Evolutionary conservation across 1,140 invertebrate genomes (phyloP), one percentile per base, ranked within the genome.

Genomic region (Xylocopa sonorina): DNA sequence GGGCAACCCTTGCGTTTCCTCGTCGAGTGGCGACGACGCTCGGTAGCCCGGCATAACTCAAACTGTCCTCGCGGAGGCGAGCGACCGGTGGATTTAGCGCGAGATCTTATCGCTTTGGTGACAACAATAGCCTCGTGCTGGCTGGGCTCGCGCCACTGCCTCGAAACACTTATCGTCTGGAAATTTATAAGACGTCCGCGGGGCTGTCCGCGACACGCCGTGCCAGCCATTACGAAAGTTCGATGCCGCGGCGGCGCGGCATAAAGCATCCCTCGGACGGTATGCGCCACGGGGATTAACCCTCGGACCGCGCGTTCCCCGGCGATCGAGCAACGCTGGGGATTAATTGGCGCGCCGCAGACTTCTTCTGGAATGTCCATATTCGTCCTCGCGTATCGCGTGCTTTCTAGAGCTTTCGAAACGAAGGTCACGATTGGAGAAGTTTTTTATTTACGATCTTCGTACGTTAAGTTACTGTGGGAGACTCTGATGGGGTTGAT

Each of bases 101-200:
- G 74, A 86, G 88, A 89, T 89, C 87, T 89, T 89, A 89, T 89
- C 88, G 83, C 69, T n/a, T n/a, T n/a, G 21, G 55, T 69, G 88
- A 89, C 86, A 89, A 88, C 86, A 89, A 89, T 89, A 88, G 87
- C 87, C n/a, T n/a, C n/a, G n/a, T n/a, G 74, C 80, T 78, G 82
- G 62, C 71, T 77, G 71, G 73, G 62, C 63, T 68, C 48, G 62
- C 50, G 60, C 63, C 63, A 82, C 60, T 24, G 34, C n/a, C n/a
- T 71, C 86, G 86, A 80, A 87, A 89, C 86, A 87, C 87, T 89
- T 88, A 87, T 89, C 82, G 87, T 79, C 78, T 57, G 67, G 48
- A 69, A 86, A 86, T 86, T 86, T 86, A 86, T 86, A 86, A 86
- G 75, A 73, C 81, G 80, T 82, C 66, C 71, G 55, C 72, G 32